Base-by-base conservation (phyloP, 2,113 vertebrate species). In the Cavia aperea region DNA sequence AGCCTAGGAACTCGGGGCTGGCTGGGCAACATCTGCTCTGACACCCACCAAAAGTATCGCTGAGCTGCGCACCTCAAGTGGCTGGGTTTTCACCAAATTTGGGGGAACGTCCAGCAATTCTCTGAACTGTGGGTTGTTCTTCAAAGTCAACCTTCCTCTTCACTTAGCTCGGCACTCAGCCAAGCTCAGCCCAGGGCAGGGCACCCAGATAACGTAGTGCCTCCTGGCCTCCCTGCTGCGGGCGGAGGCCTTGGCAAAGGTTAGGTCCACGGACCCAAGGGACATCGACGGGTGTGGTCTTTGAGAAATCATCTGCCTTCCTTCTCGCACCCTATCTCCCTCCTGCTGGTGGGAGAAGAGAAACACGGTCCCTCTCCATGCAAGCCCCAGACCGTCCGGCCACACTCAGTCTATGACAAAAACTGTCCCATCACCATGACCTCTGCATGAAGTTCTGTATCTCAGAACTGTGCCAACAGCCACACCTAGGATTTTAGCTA, bases 151-250 rank as follows among this genome's bases (percentile, higher is more conserved):
- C 29, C 46, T 23, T 90, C 21, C 26, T 43, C 56, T 85, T 81
- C 54, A 63, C 60, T 92, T 92, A 78, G 54, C 36, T 90, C 51
- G 66, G 77, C 4, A 72, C 70, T 39, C 7, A 33, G 24, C 21
- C 26, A 54, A n/a, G 68, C 19, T 91, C 79, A 83, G 43, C 46
- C 36, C 43, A 43, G 43, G 43, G 89, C 29, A 31, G 3, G 46
- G 54, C 31, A 66, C 18, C 18, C 62, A 39, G 46, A 83, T 31
- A 62, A 58, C 23, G 5, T 0, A 14, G 4, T 72, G 77, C 68
- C 68, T 92, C 81, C 33, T 72, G 93, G 63, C 63, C 6, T 68
- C 58, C 77, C 58, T 89, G 86, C 56, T 82, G 75, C 68, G 4
- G 46, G 49, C 60, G 46, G 54, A 54, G 58, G 36, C 24, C 31